Evolutionary conservation across 2,888 invertebrate species (phyloP), one percentile per base, ranked within the genome.

Genomic region (Patella ulyssiponensis): DNA sequence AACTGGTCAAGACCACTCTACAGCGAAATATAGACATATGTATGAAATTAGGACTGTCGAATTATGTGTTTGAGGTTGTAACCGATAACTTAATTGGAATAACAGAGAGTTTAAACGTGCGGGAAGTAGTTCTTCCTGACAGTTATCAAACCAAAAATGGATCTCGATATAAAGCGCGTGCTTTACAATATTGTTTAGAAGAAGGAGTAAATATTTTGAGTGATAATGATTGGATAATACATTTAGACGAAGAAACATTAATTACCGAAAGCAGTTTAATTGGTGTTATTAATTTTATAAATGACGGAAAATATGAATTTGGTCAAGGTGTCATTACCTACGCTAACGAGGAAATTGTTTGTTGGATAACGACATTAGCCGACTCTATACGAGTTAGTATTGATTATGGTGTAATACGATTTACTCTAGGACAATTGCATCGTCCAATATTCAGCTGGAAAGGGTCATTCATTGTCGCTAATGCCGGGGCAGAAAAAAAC

Each of bases 181-280:
- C 88, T 15, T 79, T 88, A n/a, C 87, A 88, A 73, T 88, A 87
- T 73, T 87, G 86, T 77, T 80, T 88, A 14, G 87, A 86, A 72
- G 73, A 75, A 2, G 76, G 78, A 71, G 74, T 64, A n/a, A 64
- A 87, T 74, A 82, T 86, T 52, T 75, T 89, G 20, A 82, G 83
- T 0, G 85, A 87, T 51, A 85, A 86, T 76, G 89, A 89, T 78
- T 89, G 88, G 88, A 87, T 89, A 44, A 86, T 89, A 2, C 89
- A 89, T 79, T 78, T 89, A 44, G 89, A 89, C 76, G 89, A 89
- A 79, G 89, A 89, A 80, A 88, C 88, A 1, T 69, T 89, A 0
- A 79, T 89, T 44, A 88, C 89, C 5, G 87, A 87, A 73, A 84
- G 86, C 7, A 85, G 87, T 17, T 84, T 88, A 17, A 85, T 87